Evolutionary conservation across 1,140 invertebrate genomes (phyloP), one percentile per base, ranked within the genome.

Genomic region (Bombus haemorrhoidalis): DNA sequence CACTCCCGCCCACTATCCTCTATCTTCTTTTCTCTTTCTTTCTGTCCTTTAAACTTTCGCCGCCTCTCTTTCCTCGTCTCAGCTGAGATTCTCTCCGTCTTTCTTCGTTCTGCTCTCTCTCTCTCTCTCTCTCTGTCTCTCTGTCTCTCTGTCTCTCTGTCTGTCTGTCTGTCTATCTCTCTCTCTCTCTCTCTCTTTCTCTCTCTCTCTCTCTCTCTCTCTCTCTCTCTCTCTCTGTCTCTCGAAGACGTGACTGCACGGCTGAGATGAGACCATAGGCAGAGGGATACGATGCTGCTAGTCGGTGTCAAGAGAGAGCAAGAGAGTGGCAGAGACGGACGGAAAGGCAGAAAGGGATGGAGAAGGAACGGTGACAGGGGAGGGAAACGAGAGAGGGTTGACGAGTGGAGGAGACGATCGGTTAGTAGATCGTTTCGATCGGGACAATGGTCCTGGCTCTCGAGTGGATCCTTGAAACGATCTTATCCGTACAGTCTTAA

Each of bases 391-490:
- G 84, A 88, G 83, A 75, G 89, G 85, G 87, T 86, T 88, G 87
- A 91, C 87, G 91, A 80, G 83, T 82, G 83, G 83, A 82, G 89
- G 91, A 89, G 86, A 87, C 90, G 89, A 92, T 92, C 90, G 91
- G 92, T 90, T 89, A 86, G 87, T 88, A 86, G 87, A 89, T 89
- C 88, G 81, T 86, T 89, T 89, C 88, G 81, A 89, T 89, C 87
- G 87, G 87, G 83, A 89, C 85, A 75, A 86, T 83, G 87, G 78
- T 89, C 84, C 88, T 79, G 76, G 57, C 76, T 76, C 80, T 84
- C 69, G 75, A 85, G 76, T 57, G 88, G 80, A 83, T 86, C 80
- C 80, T 89, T 43, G 79, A 85, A 81, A 82, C 84, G 88, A 89
- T 89, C 81, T 86, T 83, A 86, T 80, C 87, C 81, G 72, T 78